Evolutionary conservation across 2,113 vertebrate genomes (phyloP).

Genomic region (Leucopsar rothschildi): DNA sequence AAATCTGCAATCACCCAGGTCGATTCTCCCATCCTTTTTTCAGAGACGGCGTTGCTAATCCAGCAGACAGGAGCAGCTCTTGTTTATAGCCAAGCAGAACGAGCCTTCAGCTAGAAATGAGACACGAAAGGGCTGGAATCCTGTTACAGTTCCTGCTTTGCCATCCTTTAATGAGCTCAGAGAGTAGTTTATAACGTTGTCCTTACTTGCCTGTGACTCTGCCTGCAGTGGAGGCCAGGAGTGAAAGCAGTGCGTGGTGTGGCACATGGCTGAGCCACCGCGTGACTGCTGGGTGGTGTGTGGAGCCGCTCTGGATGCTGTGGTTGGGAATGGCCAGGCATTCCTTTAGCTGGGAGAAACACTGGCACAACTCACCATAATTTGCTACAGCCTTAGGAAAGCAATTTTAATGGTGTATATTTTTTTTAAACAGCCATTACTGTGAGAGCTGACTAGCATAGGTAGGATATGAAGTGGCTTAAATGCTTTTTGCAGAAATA

Average conservation of each 20-base stretch:
- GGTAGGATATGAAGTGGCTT: background rate
- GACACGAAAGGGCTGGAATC: background rate
- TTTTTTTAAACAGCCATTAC: background rate
- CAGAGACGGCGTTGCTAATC: constrained; percentile 8
- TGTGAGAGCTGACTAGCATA: background rate
- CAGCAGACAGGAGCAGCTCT: background rate
- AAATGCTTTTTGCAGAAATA: background rate
- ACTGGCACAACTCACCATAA: background rate
- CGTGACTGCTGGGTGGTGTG: background rate
- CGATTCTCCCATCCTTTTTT: background rate
- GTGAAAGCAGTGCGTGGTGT: background rate
- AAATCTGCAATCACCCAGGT: background rate
- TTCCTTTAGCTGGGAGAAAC: background rate
- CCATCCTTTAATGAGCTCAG: constrained; percentile 14
- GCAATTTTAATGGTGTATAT: accelerated
- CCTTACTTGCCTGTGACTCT: background rate
- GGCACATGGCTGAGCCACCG: background rate
- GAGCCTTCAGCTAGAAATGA: background rate
- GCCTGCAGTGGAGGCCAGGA: background rate
- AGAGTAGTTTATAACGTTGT: background rate
- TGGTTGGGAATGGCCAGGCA: background rate
- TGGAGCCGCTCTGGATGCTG: background rate
- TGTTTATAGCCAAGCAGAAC: background rate
- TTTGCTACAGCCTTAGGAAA: background rate
- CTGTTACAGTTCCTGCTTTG: background rate